Evolutionary conservation across 1,140 invertebrate genomes (phyloP), one percentile per base, ranked within the genome.

Genomic region (Maconellicoccus hirsutus): DNA sequence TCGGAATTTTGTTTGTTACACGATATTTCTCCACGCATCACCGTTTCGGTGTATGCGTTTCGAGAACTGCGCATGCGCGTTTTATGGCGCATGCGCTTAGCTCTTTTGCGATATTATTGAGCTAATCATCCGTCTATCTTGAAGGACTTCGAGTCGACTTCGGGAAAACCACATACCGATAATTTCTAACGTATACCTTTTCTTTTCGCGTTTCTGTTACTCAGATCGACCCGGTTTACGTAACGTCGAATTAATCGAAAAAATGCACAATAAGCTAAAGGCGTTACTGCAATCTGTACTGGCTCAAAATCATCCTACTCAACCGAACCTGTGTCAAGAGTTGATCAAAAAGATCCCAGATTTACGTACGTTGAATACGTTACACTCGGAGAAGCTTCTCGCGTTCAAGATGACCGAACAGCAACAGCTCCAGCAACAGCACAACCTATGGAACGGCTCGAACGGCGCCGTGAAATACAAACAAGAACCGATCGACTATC

Each of bases 291-390:
- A 95, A 77, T 88, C 88, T n/a, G 87, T 95, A 19, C 84, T 97
- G 42, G 84, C 82, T n/a, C 89, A 92, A 77, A 93, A 92, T 78
- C 92, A 95, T 79, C 89, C 86, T 25, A 86, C 85, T 75, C 86
- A 89, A 76, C 86, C 87, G 0, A 87, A 89, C 70, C 88, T 97
- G 71, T 84, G 93, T 70, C 84, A 87, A 69, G 93, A 96, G 78
- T 79, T 98, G 73, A 86, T 96, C 80, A 93, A 93, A 79, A 97
- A 96, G 76, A 91, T 97, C 71, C 94, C 94, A 0, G 96, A 98
- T 81, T 83, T 98, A 74, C 84, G 94, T 73, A 98, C 95, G 0
- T 81, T 98, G 42, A 98, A 97, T 81, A 96, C 94, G 1, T 84
- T 98, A 12, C 96, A 98, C 78, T 96, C 94, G 0, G 96, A 98